Evolutionary conservation across 2,888 invertebrate species (phyloP), one percentile per base, ranked within the genome.

Genomic region (Agonopterix alstromeriana): DNA sequence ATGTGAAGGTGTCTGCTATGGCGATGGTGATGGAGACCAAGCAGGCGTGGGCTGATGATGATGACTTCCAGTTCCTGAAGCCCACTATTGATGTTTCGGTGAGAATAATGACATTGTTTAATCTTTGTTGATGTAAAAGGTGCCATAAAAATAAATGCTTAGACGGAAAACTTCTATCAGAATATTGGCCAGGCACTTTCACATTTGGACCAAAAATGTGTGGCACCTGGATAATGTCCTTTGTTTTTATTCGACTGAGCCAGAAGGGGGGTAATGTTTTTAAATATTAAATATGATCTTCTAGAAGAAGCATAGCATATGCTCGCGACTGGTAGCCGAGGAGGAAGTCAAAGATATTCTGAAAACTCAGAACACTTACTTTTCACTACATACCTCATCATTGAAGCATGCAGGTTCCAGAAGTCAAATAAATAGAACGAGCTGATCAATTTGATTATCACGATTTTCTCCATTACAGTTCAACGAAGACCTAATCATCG

Each of bases 41-140:
- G 48, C 95, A 95, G 75, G 92, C 94, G 2, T 96, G 95, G 94
- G 93, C 94, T 0, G 94, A 93, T 56, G 94, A 95, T 63, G 95
- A 95, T 61, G 94, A 95, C 77, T 95, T 95, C 82, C 93, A 94
- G 74, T 90, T 96, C 5, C 80, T 93, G 35, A 94, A 94, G 66
- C 95, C 96, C 1, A 91, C 86, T 51, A 91, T 95, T 47, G 81
- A 79, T 36, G 90, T 96, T 36, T 90, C 92, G 88, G 95, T 94
- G 81, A 54, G 46, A 8, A 27, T 27, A 27, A 27, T 27, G 17
- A 2, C 14, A 14, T 14, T 14, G 2, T 2, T 2, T 14, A 14
- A 2, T 14, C 2, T 14, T 2, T 2, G 17, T 17, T 3, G 17
- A 3, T 17, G 3, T 17, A 17, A 17, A 14, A 14, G 14, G 14